Evolutionary conservation across 1,140 invertebrate species (phyloP).

Genomic region (Psilanteris sp.): DNA sequence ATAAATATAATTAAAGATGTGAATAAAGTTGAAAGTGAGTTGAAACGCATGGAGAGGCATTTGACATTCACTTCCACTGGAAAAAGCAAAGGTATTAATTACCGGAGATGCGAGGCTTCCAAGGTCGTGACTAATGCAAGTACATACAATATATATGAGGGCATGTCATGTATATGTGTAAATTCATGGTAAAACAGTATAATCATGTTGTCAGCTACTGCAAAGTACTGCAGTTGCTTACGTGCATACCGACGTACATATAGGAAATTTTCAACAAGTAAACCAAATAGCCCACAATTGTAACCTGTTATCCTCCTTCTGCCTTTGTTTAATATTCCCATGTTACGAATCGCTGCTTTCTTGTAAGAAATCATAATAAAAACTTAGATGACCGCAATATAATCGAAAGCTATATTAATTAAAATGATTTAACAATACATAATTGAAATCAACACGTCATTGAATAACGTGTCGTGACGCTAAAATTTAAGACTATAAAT

Average conservation of each 20-base stretch:
- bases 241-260: constrained; percentile 27
- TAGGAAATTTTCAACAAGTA: constrained; percentile 52
- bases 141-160: constrained; percentile 48
- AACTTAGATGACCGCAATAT: constrained; percentile 15
- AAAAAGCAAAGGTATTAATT: constrained; percentile 67
- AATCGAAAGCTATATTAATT: too few relatives aligned
- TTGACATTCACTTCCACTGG: constrained; percentile 58
- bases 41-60: constrained; percentile 49
- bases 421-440: too few relatives aligned
- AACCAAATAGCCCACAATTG: constrained; percentile 54
- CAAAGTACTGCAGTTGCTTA: constrained; percentile 43
- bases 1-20: constrained; percentile 29
- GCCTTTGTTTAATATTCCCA: constrained; percentile 39
- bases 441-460: too few relatives aligned
- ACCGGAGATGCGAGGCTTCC: constrained; percentile 49
- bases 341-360: constrained; percentile 38
- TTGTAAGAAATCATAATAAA: constrained; percentile 1
- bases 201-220: constrained; percentile 65
- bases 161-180: constrained; percentile 57
- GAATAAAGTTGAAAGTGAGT: constrained; percentile 51
- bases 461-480: too few relatives aligned
- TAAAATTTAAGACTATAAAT: too few relatives aligned
- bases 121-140: constrained; percentile 59
- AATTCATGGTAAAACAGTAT: constrained; percentile 58
- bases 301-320: constrained; percentile 42